Conservation (phyloP, 2,888 invertebrate genomes). For the Hololepta plana region DNA sequence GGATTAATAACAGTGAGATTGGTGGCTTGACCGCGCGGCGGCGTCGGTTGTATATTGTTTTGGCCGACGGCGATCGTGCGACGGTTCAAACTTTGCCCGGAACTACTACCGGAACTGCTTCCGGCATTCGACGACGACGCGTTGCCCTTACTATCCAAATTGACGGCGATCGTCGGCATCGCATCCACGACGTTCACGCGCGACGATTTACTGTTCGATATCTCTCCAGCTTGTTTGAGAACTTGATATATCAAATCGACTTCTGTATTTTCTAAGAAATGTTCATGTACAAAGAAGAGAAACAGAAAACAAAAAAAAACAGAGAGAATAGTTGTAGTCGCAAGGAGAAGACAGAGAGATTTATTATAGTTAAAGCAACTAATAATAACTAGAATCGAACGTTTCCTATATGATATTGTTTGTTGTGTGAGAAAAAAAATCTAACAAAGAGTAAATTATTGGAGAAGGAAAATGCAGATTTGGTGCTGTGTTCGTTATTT, state of each 20-base stretch:
- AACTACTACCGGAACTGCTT: slow-evolving; percentile 29
- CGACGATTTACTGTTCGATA: slow-evolving; percentile 36
- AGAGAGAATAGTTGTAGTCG: too few species aligned
- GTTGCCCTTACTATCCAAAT: slow-evolving; percentile 21
- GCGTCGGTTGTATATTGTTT: slow-evolving; percentile 23
- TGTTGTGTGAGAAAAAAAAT: too few species aligned
- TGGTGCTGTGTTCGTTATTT: too few species aligned
- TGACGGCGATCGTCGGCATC: slow-evolving; percentile 26
- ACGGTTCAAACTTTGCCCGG: slow-evolving; percentile 34
- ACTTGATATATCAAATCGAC: slow-evolving; percentile 90
- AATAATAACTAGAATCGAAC: too few species aligned
- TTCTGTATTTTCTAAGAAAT: slow-evolving; percentile 30
- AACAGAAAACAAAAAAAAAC: too few species aligned
- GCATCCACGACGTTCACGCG: slow-evolving; percentile 19
- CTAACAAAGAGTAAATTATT: too few species aligned
- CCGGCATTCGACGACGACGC: slow-evolving; percentile 17
- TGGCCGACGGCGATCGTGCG: slow-evolving; percentile 16
- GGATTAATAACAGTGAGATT: slow-evolving; percentile 44
- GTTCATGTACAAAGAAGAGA: too few species aligned
- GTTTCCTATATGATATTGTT: too few species aligned
- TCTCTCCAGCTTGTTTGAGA: slow-evolving; percentile 86
- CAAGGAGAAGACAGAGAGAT: too few species aligned
- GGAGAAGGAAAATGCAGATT: too few species aligned
- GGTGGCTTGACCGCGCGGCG: slow-evolving; percentile 26
- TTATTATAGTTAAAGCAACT: too few species aligned